Percentiles rank a stretch among this genome's conserved stretches.
Evolutionary conservation across 2,113 vertebrate species (phyloP).

Genomic region (Hyla sarda): DNA sequence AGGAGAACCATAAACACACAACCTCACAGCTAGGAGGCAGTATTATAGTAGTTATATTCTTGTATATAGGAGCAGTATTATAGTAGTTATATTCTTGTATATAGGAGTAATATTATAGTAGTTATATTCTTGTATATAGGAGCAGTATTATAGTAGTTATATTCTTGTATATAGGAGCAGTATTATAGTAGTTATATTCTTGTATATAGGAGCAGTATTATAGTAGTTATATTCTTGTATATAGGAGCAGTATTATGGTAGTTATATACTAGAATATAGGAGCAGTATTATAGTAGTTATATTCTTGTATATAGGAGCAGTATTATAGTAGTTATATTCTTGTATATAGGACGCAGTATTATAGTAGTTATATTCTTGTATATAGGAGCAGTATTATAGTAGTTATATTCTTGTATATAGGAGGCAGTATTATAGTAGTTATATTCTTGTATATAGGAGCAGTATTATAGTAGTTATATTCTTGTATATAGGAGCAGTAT

Average conservation of each 20-base stretch:
- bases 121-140: too few relatives aligned
- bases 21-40: too few relatives aligned
- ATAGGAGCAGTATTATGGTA: too few relatives aligned
- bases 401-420: background rate
- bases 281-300: background rate
- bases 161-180: too few relatives aligned
- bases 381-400: background rate
- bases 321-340: conserved; percentile 12
- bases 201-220: too few relatives aligned
- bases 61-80: background rate
- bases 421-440: conserved; percentile 4
- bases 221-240: too few relatives aligned
- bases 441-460: background rate
- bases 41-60: background rate
- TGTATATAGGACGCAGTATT: background rate
- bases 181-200: too few relatives aligned
- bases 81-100: too few relatives aligned
- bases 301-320: background rate
- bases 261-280: background rate
- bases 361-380: conserved; percentile 3
- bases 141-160: too few relatives aligned
- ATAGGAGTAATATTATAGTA: too few relatives aligned
- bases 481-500: background rate
- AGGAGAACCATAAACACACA: too few relatives aligned
- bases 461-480: too few relatives aligned